These are phyloP conservation scores for Catostomus latipinnis DNA, from an alignment of 2,797 vertebrate genomes.

Conservation along the genomic window DNA sequence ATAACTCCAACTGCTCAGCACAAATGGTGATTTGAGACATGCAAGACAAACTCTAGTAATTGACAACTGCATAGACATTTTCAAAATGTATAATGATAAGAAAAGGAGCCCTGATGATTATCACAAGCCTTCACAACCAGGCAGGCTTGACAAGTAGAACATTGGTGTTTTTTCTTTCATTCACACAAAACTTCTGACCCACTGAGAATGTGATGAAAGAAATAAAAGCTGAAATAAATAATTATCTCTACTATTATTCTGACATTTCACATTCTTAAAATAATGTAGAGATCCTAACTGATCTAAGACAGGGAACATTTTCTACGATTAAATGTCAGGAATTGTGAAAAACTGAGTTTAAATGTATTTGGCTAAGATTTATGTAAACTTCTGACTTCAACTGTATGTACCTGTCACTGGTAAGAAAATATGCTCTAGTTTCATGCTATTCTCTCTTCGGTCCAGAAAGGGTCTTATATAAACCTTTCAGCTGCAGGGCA, in stretches of 20 bases:
- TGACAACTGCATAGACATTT: constrained; percentile 30
- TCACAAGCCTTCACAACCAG: constrained; percentile 6
- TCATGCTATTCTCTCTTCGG: constrained; percentile 35
- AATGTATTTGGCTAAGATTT: too few relatives aligned
- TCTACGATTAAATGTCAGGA: too few relatives aligned
- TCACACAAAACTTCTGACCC: too few relatives aligned
- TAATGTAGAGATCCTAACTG: too few relatives aligned
- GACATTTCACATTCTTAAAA: too few relatives aligned
- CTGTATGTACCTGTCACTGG: constrained; percentile 21
- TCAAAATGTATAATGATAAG: constrained; percentile 2
- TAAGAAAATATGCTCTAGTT: constrained; percentile 44
- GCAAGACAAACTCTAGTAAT: constrained; percentile 31
- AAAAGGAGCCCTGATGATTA: constrained; percentile 10
- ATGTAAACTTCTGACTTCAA: too few relatives aligned
- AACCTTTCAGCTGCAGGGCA: constrained; percentile 50
- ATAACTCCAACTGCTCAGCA: constrained; percentile 36
- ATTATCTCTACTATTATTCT: too few relatives aligned
- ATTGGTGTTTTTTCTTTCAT: neutral
- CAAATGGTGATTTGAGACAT: constrained; percentile 28
- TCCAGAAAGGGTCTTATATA: constrained; percentile 55
- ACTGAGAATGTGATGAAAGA: too few relatives aligned
- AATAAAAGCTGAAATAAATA: too few relatives aligned
- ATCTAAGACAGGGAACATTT: too few relatives aligned
- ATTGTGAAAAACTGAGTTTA: too few relatives aligned
- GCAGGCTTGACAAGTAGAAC: constrained; percentile 15